These are phyloP conservation scores for Noctua janthina DNA, from an alignment of 2,888 invertebrate species.

Conservation along the genomic window DNA sequence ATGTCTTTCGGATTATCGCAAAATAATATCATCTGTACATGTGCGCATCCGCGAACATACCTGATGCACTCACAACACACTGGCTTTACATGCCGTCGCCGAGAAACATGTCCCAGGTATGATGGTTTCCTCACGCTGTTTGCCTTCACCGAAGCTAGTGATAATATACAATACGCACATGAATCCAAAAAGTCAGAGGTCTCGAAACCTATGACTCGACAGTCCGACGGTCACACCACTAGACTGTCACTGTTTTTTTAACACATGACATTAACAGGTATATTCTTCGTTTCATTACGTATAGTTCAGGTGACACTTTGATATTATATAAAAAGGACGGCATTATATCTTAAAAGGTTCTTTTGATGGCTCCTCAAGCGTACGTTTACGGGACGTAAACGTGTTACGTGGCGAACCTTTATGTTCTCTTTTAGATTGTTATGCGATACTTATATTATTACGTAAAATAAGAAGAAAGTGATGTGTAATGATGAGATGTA, in stretches of 20 bases:
- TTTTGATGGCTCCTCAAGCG: constrained; percentile 51
- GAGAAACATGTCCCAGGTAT: no score
- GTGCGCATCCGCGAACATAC: no score
- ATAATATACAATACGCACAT: background rate
- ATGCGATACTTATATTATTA: constrained; percentile 35
- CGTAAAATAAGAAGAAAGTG: constrained; percentile 14
- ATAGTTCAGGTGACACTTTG: constrained; percentile 46
- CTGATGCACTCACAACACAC: no score
- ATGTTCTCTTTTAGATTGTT: constrained; percentile 29
- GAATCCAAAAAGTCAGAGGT: background rate
- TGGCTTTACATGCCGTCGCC: no score
- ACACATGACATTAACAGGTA: background rate
- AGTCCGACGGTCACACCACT: no score
- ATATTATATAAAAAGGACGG: constrained; percentile 43
- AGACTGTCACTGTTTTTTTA: background rate
- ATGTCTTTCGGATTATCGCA: no score
- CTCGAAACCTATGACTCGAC: no score
- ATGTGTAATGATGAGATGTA: background rate
- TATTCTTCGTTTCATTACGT: constrained; percentile 24
- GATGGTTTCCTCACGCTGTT: no score
- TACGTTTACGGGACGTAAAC: constrained; percentile 39
- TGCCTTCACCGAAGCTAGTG: no score
- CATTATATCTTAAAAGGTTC: constrained; percentile 48
- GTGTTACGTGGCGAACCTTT: constrained; percentile 33
- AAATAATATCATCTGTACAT: no score